These are phyloP conservation scores for Antheraea assamensis DNA, from an alignment of 2,888 invertebrate genomes.

Conservation along the genomic window DNA sequence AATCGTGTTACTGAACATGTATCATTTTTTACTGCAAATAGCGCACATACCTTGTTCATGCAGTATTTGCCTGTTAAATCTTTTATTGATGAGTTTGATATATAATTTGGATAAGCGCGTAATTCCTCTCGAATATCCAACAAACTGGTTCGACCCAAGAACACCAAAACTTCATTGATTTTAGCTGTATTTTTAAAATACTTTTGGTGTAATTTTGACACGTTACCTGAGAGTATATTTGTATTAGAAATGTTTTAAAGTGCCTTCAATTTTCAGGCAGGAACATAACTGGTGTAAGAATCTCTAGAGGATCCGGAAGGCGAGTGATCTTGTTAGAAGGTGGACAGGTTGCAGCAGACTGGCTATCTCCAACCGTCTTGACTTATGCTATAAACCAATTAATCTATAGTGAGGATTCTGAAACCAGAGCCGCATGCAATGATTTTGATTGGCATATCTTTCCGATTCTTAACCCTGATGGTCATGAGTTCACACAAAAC, in stretches of 20 bases:
- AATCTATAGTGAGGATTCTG: slow-evolving; percentile 76
- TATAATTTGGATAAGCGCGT: not conserved
- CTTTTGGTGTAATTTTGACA: not conserved
- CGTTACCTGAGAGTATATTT: not conserved
- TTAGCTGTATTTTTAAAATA: not conserved
- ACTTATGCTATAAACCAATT: slow-evolving; percentile 85
- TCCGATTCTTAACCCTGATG: slow-evolving; percentile 89
- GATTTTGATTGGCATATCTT: slow-evolving; percentile 88
- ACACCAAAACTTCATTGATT: not conserved
- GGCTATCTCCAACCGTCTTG: slow-evolving; percentile 85
- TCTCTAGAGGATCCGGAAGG: slow-evolving; percentile 53
- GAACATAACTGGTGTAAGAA: slow-evolving; percentile 74
- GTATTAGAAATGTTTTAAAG: not conserved
- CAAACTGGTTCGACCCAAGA: not conserved
- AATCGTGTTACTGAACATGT: not conserved
- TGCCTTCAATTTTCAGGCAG: slow-evolving; percentile 48
- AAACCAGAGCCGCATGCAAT: slow-evolving; percentile 73
- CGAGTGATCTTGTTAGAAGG: slow-evolving; percentile 64
- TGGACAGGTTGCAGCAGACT: slow-evolving; percentile 89
- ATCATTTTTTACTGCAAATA: not conserved
- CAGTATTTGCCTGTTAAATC: not conserved
- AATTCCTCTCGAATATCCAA: not conserved
- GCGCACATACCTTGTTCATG: not conserved
- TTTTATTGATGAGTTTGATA: not conserved
- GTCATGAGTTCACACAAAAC: slow-evolving; percentile 86